Evolutionary conservation across 2,797 vertebrate genomes (phyloP), one percentile per base, ranked within the genome.

Genomic region (Anas bernieri): DNA sequence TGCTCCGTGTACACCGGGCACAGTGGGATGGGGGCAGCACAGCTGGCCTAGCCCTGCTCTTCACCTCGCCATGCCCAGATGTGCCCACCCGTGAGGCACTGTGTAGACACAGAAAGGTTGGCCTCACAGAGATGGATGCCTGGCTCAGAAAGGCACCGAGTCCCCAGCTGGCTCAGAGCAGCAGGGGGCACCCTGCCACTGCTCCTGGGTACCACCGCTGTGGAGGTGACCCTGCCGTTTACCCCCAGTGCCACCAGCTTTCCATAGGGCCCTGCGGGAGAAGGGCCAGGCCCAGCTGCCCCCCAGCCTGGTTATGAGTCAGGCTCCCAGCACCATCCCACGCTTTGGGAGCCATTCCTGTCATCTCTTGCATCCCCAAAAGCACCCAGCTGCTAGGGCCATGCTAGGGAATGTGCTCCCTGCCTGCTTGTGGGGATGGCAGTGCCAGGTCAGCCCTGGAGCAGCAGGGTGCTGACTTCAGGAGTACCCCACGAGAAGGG

Each of bases 401-500:
- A 52, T 28, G 50, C 8, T 1, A 1, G 78, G 62, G 73, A 45
- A 8, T 2, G 4, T 1, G 2, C 12, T 12, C 0, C 3, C 48
- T 4, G 2, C 21, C 80, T 58, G 35, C 67, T 56, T 0, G 0
- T n/a, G 11, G 55, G 6, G 39, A 55, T 0, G 0, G 55, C 56
- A 46, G 4, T 37, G 18, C 2, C 0, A 1, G n/a, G 30, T 35
- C 50, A 84, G 62, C 41, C 50, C 67, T 1, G 1, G 33, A 3
- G 1, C 66, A 73, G 72, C 66, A 28, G 1, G 5, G 41, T n/a
- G 69, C 41, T 0, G 0, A 35, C 10, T 6, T 35, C 25, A 26
- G 50, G 50, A 52, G 50, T 16, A 54, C 18, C 11, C 54, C 28
- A 5, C 0, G 3, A 26, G 10, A 5, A 74, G 46, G 12, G 43